phyloP scores from a whole-genome alignment of 2,888 invertebrate genomes.

The Campaea margaritaria region DNA sequence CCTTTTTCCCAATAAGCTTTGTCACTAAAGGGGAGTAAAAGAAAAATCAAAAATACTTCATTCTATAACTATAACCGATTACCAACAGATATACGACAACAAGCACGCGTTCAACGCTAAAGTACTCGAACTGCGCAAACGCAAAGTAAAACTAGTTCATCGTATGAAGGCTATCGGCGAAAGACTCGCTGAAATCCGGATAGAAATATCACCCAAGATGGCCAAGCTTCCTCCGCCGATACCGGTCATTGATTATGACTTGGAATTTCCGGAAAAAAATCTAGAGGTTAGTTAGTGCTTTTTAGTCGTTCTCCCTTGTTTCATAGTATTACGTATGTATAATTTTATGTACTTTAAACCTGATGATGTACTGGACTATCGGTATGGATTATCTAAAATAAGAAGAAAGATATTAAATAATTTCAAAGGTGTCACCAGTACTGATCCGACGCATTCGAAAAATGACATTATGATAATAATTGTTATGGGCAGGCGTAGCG shows the following conservation, averaged over 20 bases:
- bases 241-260: slow-evolving; percentile 77
- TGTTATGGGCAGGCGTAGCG: too few relatives aligned
- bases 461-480: too few relatives aligned
- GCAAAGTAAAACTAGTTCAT: slow-evolving; percentile 65
- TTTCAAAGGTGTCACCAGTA: too few relatives aligned
- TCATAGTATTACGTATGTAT: too few relatives aligned
- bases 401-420: too few relatives aligned
- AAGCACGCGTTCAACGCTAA: slow-evolving; percentile 74
- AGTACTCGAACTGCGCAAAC: slow-evolving; percentile 68
- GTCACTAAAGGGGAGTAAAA: too few relatives aligned
- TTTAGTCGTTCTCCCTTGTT: background rate
- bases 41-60: too few relatives aligned
- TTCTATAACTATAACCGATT: background rate
- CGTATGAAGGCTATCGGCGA: slow-evolving; percentile 70
- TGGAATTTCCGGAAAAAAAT: slow-evolving; percentile 86
- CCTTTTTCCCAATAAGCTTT: too few relatives aligned
- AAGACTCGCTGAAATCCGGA: slow-evolving; percentile 82
- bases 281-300: slow-evolving; percentile 71
- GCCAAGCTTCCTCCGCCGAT: slow-evolving; percentile 73
- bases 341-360: too few relatives aligned
- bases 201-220: slow-evolving; percentile 82
- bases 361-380: too few relatives aligned
- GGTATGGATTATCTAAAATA: too few relatives aligned
- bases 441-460: too few relatives aligned
- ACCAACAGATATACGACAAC: slow-evolving; percentile 68